Evolutionary conservation across 2,888 invertebrate species (phyloP), one percentile per base, ranked within the genome.

Genomic region (Smittia sp.): DNA sequence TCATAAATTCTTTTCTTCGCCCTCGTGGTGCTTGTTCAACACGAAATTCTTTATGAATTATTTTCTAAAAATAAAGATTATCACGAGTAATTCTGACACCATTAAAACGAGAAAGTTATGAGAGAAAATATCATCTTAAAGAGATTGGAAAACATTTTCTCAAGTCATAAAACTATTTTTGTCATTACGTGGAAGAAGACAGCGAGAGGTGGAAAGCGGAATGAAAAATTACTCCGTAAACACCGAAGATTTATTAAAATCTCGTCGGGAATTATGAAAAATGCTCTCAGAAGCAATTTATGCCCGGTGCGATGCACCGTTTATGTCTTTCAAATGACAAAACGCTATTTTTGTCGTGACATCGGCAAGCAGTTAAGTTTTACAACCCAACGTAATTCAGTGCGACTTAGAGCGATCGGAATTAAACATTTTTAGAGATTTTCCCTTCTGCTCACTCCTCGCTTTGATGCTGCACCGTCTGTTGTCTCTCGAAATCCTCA

Each of bases 61-160:
- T 66, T 39, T 63, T 66, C 66, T 25, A 39, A 66, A 66, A 66
- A 66, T 66, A 66, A 66, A 66, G 66, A 66, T 66, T 66, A 66
- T 66, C 66, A 66, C n/a, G 20, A 39, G 32, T 58, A 22, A 63
- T 63, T 13, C 22, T 63, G 63, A 63, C 63, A 63, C 27, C 63
- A 58, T 58, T 58, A 58, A 58, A 58, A 58, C 22, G 58, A 13
- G 58, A 58, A 58, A 58, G 22, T 58, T 58, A 58, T 58, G 24
- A 63, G 15, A 18, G 63, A 63, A 27, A 58, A 58, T 58, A 58
- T 13, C 18, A 58, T 58, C 58, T 63, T 27, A 24, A 63, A 11
- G 58, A 18, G 27, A 27, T 63, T 63, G 27, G 20, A 24, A 63
- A 24, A 63, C 63, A 63, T 27, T 63, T 63, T 63, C 27, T 27